Evolutionary conservation across 2,113 vertebrate genomes (phyloP).

Genomic region (Semnopithecus entellus): DNA sequence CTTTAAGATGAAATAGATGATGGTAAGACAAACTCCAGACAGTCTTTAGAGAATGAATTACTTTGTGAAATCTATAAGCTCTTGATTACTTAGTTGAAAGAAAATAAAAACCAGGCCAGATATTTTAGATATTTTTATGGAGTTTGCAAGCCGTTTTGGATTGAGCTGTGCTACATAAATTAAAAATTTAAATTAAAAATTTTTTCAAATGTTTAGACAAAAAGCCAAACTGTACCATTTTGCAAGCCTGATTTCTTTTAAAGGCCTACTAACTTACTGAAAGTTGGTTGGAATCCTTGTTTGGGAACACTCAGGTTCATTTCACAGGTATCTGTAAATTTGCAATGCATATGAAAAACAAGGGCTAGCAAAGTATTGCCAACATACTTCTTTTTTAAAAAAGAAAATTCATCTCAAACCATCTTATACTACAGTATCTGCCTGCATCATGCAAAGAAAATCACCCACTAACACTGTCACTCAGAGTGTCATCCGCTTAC

Average conservation of each 20-base stretch:
- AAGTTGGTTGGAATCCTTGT: not conserved
- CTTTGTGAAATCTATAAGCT: not conserved
- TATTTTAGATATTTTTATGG: conserved; percentile 13
- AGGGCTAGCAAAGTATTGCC: not conserved
- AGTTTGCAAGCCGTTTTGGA: not conserved
- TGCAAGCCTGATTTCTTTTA: not conserved
- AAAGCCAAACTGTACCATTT: not conserved
- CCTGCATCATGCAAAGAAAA: not conserved
- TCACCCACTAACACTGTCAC: not conserved
- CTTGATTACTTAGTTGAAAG: not conserved
- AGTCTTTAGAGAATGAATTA: not conserved
- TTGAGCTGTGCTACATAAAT: not conserved
- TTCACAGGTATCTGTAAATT: not conserved
- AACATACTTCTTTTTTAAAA: not conserved
- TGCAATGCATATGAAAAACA: not conserved
- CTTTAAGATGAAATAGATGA: not conserved
- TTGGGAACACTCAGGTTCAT: not conserved
- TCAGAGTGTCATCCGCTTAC: not conserved
- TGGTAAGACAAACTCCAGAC: not conserved
- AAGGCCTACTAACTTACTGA: not conserved
- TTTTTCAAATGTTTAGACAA: conserved; percentile 22
- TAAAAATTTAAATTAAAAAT: conserved; percentile 42
- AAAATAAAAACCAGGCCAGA: conserved; percentile 16
- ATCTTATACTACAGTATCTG: not conserved
- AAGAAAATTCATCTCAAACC: not conserved